These are phyloP conservation scores for Hydroisotoma schaefferi DNA, from an alignment of 2,888 invertebrate species.

Conservation along the genomic window DNA sequence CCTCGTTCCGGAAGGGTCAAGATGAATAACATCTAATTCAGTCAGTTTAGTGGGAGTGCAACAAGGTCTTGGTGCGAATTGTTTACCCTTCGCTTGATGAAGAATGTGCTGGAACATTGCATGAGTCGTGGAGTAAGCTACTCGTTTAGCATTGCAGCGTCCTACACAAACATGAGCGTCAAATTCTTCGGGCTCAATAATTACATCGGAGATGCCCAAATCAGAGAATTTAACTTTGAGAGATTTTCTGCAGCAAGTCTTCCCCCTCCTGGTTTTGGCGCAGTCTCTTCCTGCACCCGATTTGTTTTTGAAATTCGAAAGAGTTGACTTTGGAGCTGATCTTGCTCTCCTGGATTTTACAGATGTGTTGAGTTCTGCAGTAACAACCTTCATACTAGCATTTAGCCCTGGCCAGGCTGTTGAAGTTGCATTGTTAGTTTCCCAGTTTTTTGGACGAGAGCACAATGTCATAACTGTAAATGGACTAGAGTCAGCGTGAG, in stretches of 20 bases:
- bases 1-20: constrained; percentile 35
- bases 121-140: constrained; percentile 45
- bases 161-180: constrained; percentile 48
- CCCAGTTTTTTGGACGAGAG: background rate
- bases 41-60: constrained; percentile 47
- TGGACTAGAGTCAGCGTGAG: constrained; percentile 9
- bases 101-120: constrained; percentile 49
- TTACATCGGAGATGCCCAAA: constrained; percentile 45
- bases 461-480: constrained; percentile 3
- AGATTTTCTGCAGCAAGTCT: constrained; percentile 46
- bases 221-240: constrained; percentile 46
- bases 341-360: constrained; percentile 22
- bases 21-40: constrained; percentile 46
- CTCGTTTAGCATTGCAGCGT: constrained; percentile 44
- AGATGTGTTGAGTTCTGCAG: constrained; percentile 25
- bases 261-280: constrained; percentile 43
- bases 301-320: constrained; percentile 33
- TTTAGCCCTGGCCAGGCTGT: constrained; percentile 8
- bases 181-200: constrained; percentile 46
- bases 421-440: background rate
- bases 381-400: constrained; percentile 31
- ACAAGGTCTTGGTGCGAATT: constrained; percentile 43
- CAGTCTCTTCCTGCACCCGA: constrained; percentile 41
- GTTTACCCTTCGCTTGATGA: constrained; percentile 40
- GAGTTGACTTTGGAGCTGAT: constrained; percentile 34